Evolutionary conservation across 2,888 invertebrate genomes (phyloP), one percentile per base, ranked within the genome.

Genomic region (Dastarcus helophoroides): DNA sequence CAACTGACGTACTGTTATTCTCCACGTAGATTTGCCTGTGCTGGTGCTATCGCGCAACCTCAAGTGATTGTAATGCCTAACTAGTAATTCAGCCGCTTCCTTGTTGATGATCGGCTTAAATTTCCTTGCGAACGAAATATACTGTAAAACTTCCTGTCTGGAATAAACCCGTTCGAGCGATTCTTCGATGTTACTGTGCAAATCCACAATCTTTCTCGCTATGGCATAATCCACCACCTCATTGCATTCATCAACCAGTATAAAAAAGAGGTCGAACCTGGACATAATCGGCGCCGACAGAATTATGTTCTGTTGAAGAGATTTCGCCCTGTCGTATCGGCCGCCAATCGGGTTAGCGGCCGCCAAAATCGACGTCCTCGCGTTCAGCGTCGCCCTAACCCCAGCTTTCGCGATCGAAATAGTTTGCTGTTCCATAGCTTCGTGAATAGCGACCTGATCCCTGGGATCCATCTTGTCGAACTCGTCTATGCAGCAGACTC

Each of bases 391-490:
- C 0, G 98, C 98, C 44, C 97, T 75, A 0, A 99, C 82, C 2
- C 95, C 97, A 0, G 98, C 89, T 71, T 98, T 98, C 0, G 98
- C 95, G 35, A 98, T 73, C 0, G 95, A 94, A 46, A 98, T 99
- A 0, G 98, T 99, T 64, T 98, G 98, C 54, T 99, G 98, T 68
- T 98, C 98, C 98, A 98, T 98, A 3, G 98, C 98, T 65, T 98
- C 98, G 67, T 99, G 98, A 45, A 98, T 99, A 25, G 98, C 97
- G 4, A 98, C 53, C 62, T 98, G 97, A 70, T 98, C 98, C 26
- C 78, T 73, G 0, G 75, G 73, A 59, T 98, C 97, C 98, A 99
- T 99, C 66, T 99, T 98, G 62, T 99, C 98, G 62, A 99, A 98
- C 65, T 99, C 98, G 53, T 98, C 98, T 47, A 98, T 98, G 56